phyloP scores from a whole-genome alignment of 2,113 vertebrate species.

The Cettia cetti region DNA sequence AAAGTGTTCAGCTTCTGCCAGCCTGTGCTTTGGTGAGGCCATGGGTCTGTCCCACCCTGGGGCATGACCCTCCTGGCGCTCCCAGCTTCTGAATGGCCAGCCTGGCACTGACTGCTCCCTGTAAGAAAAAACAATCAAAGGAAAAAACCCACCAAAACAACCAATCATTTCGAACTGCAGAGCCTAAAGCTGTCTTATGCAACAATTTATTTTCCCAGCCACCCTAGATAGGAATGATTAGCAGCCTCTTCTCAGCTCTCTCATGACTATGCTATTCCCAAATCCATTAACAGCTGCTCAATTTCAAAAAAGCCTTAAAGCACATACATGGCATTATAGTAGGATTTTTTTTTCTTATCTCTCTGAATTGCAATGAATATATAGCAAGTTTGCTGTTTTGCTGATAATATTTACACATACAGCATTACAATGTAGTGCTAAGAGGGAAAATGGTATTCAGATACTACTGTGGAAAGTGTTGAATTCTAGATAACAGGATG shows the following conservation, averaged over 20 bases:
- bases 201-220: neutral
- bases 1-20: fast-evolving
- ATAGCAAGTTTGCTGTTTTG: neutral
- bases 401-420: neutral
- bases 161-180: neutral
- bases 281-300: neutral
- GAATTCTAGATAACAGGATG: neutral
- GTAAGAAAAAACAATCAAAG: neutral
- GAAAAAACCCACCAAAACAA: neutral
- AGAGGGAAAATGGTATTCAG: neutral
- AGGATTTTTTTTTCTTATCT: neutral
- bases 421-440: neutral
- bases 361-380: neutral
- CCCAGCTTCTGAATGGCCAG: neutral
- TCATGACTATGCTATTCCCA: neutral
- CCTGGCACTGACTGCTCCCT: neutral
- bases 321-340: neutral
- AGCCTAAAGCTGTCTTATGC: neutral
- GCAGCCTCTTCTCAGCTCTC: neutral
- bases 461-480: neutral
- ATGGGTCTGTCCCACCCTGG: too few relatives aligned
- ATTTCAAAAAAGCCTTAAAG: neutral
- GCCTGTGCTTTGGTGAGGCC: neutral
- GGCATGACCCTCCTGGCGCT: neutral
- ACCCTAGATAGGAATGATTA: neutral